phyloP scores from a whole-genome alignment of 2,797 vertebrate genomes.

The Alosa sapidissima region DNA sequence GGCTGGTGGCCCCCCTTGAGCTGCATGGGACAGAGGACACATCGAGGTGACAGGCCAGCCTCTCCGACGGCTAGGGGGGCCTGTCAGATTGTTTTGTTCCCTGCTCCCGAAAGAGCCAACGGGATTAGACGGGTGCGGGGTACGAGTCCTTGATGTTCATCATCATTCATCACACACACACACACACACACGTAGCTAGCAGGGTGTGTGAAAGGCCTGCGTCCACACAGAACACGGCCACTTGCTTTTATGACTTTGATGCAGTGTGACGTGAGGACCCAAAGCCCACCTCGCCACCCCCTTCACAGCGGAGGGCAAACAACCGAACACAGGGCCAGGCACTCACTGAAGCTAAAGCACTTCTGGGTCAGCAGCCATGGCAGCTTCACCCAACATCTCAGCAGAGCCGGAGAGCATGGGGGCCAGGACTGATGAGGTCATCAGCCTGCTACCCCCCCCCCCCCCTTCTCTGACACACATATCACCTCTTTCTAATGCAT shows the following conservation, averaged over 20 bases:
- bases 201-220: not conserved
- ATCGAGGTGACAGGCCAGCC: not conserved
- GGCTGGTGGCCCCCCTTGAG: not conserved
- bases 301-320: not conserved
- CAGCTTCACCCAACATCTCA: not conserved
- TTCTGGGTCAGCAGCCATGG: not conserved
- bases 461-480: not conserved
- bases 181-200: not conserved
- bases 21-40: not conserved
- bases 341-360: not conserved
- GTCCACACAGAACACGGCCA: not conserved
- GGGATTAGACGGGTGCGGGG: not conserved
- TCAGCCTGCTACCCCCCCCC: not conserved
- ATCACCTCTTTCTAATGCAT: not conserved
- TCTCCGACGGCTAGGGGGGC: not conserved
- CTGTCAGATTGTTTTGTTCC: not conserved
- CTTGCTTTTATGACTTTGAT: not conserved
- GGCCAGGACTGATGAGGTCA: slow-evolving; percentile 1
- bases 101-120: not conserved
- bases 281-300: not conserved
- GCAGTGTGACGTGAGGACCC: not conserved
- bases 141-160: not conserved
- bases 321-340: not conserved
- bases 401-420: not conserved
- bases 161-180: not conserved